Evolutionary conservation across 2,113 vertebrate genomes (phyloP).

Genomic region (Cryptotis parvus): DNA sequence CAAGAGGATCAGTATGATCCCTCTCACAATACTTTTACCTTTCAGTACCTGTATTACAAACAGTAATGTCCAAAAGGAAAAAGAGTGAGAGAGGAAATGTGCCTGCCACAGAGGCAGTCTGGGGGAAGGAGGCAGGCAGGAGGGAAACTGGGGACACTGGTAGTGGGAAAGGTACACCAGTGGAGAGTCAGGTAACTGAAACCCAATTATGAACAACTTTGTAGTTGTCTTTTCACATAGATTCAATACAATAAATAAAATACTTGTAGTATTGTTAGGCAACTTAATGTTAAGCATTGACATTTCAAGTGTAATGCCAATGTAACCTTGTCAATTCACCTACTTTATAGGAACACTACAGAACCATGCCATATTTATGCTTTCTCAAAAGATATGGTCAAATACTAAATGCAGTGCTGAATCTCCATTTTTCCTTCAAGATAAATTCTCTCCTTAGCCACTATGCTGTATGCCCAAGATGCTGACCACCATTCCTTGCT

Average conservation of each 20-base stretch:
- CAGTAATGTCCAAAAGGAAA: no score
- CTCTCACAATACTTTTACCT: no score
- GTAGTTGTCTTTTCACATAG: no score
- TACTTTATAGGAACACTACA: neutral
- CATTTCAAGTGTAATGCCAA: slow-evolving; percentile 35
- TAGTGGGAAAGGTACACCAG: no score
- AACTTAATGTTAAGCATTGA: slow-evolving; percentile 15
- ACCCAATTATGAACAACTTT: no score
- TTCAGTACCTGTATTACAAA: no score
- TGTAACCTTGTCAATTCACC: neutral
- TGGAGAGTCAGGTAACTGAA: no score
- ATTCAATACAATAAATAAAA: neutral
- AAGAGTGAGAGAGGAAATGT: no score
- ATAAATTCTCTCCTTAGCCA: neutral
- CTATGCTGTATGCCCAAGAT: neutral
- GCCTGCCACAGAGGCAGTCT: no score
- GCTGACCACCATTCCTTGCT: neutral
- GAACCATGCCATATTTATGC: neutral
- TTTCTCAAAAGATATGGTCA: slow-evolving; percentile 11
- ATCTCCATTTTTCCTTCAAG: neutral
- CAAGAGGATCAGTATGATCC: no score
- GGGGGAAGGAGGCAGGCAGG: no score
- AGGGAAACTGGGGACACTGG: no score
- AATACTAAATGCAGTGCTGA: neutral
- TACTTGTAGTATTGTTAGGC: neutral